Evolutionary conservation across 2,797 vertebrate genomes (phyloP), one percentile per base, ranked within the genome.

Genomic region (Sciaenops ocellatus): DNA sequence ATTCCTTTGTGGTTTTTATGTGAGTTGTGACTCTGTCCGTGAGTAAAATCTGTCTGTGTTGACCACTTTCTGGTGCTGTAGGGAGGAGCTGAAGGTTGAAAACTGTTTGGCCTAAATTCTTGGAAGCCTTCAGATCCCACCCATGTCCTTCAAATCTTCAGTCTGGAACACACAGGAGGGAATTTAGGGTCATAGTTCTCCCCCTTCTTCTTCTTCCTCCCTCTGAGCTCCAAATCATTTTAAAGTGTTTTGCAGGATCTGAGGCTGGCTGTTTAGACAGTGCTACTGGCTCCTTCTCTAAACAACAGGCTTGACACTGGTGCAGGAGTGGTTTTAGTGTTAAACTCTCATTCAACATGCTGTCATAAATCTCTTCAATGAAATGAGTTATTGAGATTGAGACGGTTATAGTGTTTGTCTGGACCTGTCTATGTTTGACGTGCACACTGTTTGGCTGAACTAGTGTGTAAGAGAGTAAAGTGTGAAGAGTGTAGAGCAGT

Each of bases 51-150:
- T 30, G 51, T 66, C 50, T 63, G 38, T 50, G 30, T 28, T 71
- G 47, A 59, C 26, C 22, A 24, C 56, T 73, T 47, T 60, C 22
- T 80, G 44, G 26, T 34, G 42, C 48, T 47, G 30, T 44, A 12
- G 30, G 41, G 66, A 84, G 61, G 50, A 79, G 57, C 62, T 69
- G 34, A 69, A 52, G 3, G 20, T 65, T 69, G 60, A 69, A 76
- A 85, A 85, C 73, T 61, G 69, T 42, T 89, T 38, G 66, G 16
- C 80, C 78, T 75, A 46, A 76, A 92, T 90, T 84, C 80, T 72
- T 85, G 66, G 74, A 89, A 81, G 59, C 69, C 63, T 66, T 80
- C 52, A 79, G 78, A 89, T 81, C 81, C 63, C 69, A 55, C 79
- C 79, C 82, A 67, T 80, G 77, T 67, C 42, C 63, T 73, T 74